Evolutionary conservation across 2,113 vertebrate species (phyloP).

Genomic region (Austrofundulus limnaeus): DNA sequence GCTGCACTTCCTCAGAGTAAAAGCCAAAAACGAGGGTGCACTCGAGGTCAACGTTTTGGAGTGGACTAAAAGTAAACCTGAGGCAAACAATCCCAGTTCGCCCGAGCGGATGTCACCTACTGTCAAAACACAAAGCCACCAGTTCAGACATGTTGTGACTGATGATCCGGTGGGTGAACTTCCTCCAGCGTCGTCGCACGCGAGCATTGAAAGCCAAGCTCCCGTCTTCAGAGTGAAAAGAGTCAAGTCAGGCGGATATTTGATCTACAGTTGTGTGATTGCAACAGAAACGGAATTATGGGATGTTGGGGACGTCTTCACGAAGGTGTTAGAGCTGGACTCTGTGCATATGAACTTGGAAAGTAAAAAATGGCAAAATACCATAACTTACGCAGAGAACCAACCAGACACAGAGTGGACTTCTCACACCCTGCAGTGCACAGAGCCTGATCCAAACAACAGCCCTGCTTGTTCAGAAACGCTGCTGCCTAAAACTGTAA

Average conservation of each 20-base stretch:
- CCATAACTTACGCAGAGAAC: not conserved
- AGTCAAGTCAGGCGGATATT: conserved; percentile 24
- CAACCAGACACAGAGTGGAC: not conserved
- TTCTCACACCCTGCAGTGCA: not conserved
- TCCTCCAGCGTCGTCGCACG: conserved; percentile 7
- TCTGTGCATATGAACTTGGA: not conserved
- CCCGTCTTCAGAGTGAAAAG: conserved; percentile 68
- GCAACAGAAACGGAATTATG: conserved; percentile 75
- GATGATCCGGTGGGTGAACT: not conserved
- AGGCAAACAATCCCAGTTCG: not conserved
- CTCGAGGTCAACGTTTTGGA: conserved; percentile 28
- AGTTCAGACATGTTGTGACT: conserved; percentile 13
- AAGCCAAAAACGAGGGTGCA: conserved; percentile 33
- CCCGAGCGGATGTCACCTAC: not conserved
- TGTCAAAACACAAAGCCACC: conserved; percentile 19
- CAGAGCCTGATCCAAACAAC: conserved; percentile 1
- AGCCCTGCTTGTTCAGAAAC: not conserved
- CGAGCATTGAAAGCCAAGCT: conserved; percentile 23
- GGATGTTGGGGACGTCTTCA: conserved; percentile 72
- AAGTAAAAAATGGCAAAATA: conserved; percentile 4
- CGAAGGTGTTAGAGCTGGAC: conserved; percentile 8
- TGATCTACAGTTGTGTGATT: conserved; percentile 68
- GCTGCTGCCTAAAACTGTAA: not conserved
- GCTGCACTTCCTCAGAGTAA: conserved; percentile 64
- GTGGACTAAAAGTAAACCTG: not conserved